phyloP scores from a whole-genome alignment of 2,888 invertebrate species.

The Rhagium mordax region DNA sequence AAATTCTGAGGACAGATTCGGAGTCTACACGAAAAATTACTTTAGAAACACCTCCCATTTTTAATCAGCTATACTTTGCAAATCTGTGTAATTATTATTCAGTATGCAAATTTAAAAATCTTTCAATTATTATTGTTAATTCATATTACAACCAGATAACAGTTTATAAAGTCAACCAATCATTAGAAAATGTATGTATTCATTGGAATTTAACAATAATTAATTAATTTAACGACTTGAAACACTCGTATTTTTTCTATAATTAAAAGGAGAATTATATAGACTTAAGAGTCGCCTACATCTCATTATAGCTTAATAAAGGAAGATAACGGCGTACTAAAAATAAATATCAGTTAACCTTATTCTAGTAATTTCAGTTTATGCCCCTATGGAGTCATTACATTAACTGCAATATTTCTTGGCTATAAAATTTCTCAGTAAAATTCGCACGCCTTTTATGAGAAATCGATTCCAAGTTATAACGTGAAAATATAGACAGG shows the following conservation, averaged over 20 bases:
- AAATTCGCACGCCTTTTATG: not conserved
- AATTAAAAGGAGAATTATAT: not conserved
- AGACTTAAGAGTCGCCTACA: not conserved
- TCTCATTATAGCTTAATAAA: not conserved
- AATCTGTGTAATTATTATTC: too few relatives aligned
- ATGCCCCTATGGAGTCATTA: not conserved
- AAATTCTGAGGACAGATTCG: too few relatives aligned
- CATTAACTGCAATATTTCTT: not conserved
- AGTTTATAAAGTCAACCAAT: too few relatives aligned
- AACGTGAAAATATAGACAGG: not conserved
- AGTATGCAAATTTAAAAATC: too few relatives aligned
- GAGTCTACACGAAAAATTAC: too few relatives aligned
- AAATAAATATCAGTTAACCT: not conserved
- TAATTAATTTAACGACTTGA: not conserved
- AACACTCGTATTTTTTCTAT: not conserved
- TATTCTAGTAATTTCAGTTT: not conserved
- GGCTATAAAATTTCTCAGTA: slow-evolving; percentile 7
- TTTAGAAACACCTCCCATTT: too few relatives aligned
- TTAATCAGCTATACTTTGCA: too few relatives aligned
- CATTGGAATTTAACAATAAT: not conserved
- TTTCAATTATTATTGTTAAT: too few relatives aligned
- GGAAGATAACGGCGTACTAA: not conserved
- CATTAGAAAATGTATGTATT: too few relatives aligned
- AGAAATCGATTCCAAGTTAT: slow-evolving; percentile 6
- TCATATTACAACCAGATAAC: too few relatives aligned